These are phyloP conservation scores for Sinohyriopsis cumingii DNA, from an alignment of 2,888 invertebrate genomes.

Conservation along the genomic window DNA sequence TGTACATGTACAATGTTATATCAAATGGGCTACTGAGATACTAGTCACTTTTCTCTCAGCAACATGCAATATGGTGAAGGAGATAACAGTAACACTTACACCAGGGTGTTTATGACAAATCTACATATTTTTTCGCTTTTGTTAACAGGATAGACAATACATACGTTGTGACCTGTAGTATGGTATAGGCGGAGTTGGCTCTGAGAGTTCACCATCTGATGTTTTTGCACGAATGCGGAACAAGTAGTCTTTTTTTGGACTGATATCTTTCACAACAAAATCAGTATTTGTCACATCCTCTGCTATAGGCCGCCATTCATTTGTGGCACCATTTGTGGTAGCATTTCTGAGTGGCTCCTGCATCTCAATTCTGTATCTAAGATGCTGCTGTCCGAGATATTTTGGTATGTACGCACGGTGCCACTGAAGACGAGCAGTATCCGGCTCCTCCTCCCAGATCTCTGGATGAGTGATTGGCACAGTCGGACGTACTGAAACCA, in stretches of 20 bases:
- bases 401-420: slow-evolving; percentile 56
- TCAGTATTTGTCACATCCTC: slow-evolving; percentile 50
- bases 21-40: too few species aligned
- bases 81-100: too few species aligned
- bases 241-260: slow-evolving; percentile 95
- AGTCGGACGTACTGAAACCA: slow-evolving; percentile 48
- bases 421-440: slow-evolving; percentile 57
- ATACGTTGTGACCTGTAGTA: slow-evolving; percentile 55
- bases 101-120: too few species aligned
- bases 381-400: slow-evolving; percentile 45
- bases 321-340: slow-evolving; percentile 5
- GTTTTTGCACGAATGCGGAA: slow-evolving; percentile 96
- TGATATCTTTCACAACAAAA: slow-evolving; percentile 74
- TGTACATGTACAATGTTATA: too few species aligned
- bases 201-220: slow-evolving; percentile 87
- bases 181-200: slow-evolving; percentile 87
- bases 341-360: slow-evolving; percentile 38
- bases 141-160: slow-evolving; percentile 5
- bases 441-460: slow-evolving; percentile 55
- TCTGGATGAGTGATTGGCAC: slow-evolving; percentile 59
- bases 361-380: slow-evolving; percentile 56
- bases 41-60: too few species aligned
- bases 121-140: too few species aligned
- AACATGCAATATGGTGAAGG: too few species aligned
- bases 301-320: slow-evolving; percentile 56